A percentile compares a stretch with the other conserved stretches of the same genome.
Conservation (phyloP, 2,797 vertebrate species). For the Acanthis flammea region DNA sequence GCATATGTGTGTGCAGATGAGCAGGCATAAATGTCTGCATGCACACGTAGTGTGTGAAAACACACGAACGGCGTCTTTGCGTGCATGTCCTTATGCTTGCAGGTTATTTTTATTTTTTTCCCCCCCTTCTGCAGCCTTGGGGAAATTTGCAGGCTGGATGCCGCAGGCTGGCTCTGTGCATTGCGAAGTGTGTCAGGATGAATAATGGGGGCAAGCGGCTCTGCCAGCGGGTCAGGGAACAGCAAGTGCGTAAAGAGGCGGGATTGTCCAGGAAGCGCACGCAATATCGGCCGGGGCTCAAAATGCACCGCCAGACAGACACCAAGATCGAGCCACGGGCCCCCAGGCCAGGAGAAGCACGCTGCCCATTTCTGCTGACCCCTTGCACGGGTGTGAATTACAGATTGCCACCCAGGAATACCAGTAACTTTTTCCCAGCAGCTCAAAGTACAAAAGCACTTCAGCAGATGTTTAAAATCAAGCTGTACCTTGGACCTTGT, state of each 20-base stretch:
- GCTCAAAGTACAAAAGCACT: not conserved
- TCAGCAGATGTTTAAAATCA: slow-evolving; percentile 29
- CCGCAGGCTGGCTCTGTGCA: slow-evolving; percentile 32
- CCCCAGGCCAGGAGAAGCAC: not conserved
- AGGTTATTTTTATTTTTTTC: not conserved
- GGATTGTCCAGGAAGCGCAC: not conserved
- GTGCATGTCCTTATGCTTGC: not conserved
- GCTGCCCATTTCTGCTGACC: not conserved
- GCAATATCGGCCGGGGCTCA: not conserved
- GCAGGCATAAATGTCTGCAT: not conserved
- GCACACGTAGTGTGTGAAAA: not conserved
- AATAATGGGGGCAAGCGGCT: slow-evolving; percentile 56
- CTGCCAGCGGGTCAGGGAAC: slow-evolving; percentile 66
- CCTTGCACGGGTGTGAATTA: not conserved
- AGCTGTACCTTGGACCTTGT: not conserved
- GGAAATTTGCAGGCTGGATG: slow-evolving; percentile 29
- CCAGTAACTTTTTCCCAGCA: not conserved
- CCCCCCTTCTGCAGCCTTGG: not conserved
- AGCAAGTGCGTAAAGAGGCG: slow-evolving; percentile 45
- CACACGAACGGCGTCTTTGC: not conserved
- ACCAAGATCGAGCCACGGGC: not conserved
- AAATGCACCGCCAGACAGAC: not conserved
- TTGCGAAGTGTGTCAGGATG: slow-evolving; percentile 51
- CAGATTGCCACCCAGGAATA: not conserved
- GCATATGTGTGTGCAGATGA: not conserved